Conservation (phyloP, 2,113 vertebrate species). For the Pampusana beccarii region DNA sequence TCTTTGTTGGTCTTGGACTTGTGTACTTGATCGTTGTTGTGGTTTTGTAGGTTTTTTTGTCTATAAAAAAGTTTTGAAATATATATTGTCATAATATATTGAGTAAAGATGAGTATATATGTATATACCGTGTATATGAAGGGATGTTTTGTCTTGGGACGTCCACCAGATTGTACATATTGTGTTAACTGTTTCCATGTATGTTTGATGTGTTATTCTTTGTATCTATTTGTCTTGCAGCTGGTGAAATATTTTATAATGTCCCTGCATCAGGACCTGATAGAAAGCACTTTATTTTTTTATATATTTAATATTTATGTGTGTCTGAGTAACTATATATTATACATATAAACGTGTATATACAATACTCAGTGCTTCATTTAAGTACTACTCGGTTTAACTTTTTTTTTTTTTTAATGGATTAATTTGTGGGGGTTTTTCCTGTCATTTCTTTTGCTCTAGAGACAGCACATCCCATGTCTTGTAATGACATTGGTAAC, state of each 20-base stretch:
- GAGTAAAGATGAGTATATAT: constrained; percentile 79
- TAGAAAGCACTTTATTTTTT: constrained; percentile 97
- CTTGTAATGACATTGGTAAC: background rate
- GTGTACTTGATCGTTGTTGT: constrained; percentile 59
- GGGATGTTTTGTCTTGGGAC: constrained; percentile 68
- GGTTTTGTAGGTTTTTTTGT: constrained; percentile 73
- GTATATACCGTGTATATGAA: constrained; percentile 87
- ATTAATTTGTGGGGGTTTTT: background rate
- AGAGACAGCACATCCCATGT: background rate
- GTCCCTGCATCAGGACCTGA: constrained; percentile 82
- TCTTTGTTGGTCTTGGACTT: constrained; percentile 62
- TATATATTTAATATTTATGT: constrained; percentile 85
- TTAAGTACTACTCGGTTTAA: constrained; percentile 4
- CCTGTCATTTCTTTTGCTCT: background rate
- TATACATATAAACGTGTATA: constrained; percentile 27
- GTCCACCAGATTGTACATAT: constrained; percentile 75
- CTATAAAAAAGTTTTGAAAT: constrained; percentile 77
- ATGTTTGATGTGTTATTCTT: constrained; percentile 79
- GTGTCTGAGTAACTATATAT: constrained; percentile 67
- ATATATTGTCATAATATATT: constrained; percentile 87
- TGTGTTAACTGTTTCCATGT: constrained; percentile 76
- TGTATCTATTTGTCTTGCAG: constrained; percentile 75
- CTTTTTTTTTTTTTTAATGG: background rate
- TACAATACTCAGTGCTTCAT: background rate
- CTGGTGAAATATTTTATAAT: constrained; percentile 80